Percentiles rank a stretch among this genome's conserved stretches.
phyloP scores from a whole-genome alignment of 1,140 invertebrate species.

The Atopsyche davidsoni region DNA sequence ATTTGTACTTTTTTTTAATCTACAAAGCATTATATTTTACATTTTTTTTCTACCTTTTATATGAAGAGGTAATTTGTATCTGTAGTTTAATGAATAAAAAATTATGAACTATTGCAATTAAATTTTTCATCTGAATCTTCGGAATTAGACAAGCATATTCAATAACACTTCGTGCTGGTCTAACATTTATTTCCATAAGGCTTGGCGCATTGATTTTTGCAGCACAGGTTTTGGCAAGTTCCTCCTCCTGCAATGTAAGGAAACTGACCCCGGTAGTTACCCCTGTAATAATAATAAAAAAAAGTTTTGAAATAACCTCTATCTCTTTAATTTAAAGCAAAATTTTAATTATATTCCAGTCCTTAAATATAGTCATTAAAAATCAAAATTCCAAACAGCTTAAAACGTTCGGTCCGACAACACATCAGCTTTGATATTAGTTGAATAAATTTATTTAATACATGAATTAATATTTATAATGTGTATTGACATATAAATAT shows the following conservation, averaged over 20 bases:
- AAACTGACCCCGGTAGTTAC: constrained; percentile 10
- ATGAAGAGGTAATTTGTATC: too few species aligned
- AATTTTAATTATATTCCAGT: not conserved
- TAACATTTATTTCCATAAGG: constrained; percentile 11
- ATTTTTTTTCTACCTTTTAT: too few species aligned
- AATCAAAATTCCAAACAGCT: not conserved
- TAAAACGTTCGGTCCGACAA: not conserved
- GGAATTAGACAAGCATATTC: too few species aligned
- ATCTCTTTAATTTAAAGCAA: not conserved
- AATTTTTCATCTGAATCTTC: too few species aligned
- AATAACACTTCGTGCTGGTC: too few species aligned
- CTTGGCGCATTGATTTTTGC: constrained; percentile 3
- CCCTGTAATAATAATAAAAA: constrained; percentile 11
- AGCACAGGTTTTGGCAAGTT: constrained; percentile 14
- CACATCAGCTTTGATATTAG: not conserved
- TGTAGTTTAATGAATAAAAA: too few species aligned
- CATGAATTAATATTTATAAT: not conserved
- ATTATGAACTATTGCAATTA: too few species aligned
- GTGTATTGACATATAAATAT: too few species aligned
- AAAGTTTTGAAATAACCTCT: not conserved
- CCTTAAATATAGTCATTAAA: not conserved
- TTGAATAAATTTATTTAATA: not conserved
- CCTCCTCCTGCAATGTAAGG: constrained; percentile 8
- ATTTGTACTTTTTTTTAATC: too few species aligned
- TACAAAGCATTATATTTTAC: too few species aligned